Conservation (phyloP, 1,140 invertebrate genomes). For the Drosophila chauvacae region DNA sequence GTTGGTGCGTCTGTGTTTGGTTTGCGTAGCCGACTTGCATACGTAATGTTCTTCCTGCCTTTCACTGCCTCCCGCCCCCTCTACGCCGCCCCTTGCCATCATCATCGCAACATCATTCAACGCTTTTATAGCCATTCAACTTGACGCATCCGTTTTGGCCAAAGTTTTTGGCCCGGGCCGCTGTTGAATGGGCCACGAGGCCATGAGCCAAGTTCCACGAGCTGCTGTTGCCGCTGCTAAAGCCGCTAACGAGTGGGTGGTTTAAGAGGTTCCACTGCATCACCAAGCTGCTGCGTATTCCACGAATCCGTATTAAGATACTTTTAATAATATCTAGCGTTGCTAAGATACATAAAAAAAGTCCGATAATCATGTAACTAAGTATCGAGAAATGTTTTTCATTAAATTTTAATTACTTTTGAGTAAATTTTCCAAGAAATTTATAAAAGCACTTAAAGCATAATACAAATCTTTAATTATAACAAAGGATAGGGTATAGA, state of each 20-base stretch:
- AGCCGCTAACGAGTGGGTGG: slow-evolving; percentile 34
- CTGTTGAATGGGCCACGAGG: slow-evolving; percentile 41
- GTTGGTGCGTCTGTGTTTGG: slow-evolving; percentile 57
- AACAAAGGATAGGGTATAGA: neutral
- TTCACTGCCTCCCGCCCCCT: neutral
- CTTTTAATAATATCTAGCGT: neutral
- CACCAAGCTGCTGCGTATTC: neutral
- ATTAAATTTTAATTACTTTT: neutral
- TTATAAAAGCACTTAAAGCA: neutral
- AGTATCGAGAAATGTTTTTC: neutral
- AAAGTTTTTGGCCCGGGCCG: slow-evolving; percentile 61
- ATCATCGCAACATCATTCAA: slow-evolving; percentile 70
- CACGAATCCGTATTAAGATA: neutral
- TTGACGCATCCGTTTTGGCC: slow-evolving; percentile 74
- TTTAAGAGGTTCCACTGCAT: slow-evolving; percentile 17
- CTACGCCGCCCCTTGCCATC: slow-evolving; percentile 5
- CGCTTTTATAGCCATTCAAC: slow-evolving; percentile 81
- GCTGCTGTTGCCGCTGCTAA: slow-evolving; percentile 21
- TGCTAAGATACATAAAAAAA: neutral
- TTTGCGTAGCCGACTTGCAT: slow-evolving; percentile 78
- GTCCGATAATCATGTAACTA: neutral
- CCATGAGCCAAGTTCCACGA: slow-evolving; percentile 27
- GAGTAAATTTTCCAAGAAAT: too few relatives aligned
- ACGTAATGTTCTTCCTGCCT: slow-evolving; percentile 60
- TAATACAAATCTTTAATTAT: neutral